Evolutionary conservation across 2,888 invertebrate genomes (phyloP).

Genomic region (Netelia fuscicornis): DNA sequence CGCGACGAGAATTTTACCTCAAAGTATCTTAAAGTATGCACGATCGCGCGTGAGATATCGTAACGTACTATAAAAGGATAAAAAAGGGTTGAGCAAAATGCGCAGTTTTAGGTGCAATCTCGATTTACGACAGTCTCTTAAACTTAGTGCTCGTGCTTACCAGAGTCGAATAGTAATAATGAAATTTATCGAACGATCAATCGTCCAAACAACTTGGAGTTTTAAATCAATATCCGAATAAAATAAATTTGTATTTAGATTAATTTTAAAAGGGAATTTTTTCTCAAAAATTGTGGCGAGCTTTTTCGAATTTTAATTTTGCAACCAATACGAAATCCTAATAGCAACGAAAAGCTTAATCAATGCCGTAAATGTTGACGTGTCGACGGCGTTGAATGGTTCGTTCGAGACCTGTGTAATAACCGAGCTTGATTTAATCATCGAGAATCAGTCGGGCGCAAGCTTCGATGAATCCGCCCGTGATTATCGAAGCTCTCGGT

Average conservation of each 20-base stretch:
- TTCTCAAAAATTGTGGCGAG: not conserved
- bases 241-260: no score
- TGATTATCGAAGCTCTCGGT: slow-evolving; percentile 34
- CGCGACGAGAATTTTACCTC: not conserved
- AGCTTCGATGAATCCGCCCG: slow-evolving; percentile 36
- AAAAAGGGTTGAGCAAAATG: slow-evolving; percentile 28
- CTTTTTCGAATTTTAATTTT: not conserved
- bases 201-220: no score
- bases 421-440: slow-evolving; percentile 27
- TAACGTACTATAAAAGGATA: slow-evolving; percentile 33
- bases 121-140: not conserved
- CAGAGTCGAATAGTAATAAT: not conserved
- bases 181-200: no score
- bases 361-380: not conserved
- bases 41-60: slow-evolving; percentile 33
- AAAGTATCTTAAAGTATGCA: slow-evolving; percentile 4
- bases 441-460: slow-evolving; percentile 16
- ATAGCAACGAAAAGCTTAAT: not conserved
- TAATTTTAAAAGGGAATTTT: no score
- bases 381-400: not conserved
- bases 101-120: slow-evolving; percentile 14
- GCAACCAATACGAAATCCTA: not conserved
- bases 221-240: no score
- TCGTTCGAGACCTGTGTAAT: not conserved
- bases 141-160: not conserved